A percentile compares a stretch with the other conserved stretches of the same genome.
These are phyloP conservation scores for Prionchulus punctatus DNA, from an alignment of 2,888 invertebrate species.

Conservation along the genomic window DNA sequence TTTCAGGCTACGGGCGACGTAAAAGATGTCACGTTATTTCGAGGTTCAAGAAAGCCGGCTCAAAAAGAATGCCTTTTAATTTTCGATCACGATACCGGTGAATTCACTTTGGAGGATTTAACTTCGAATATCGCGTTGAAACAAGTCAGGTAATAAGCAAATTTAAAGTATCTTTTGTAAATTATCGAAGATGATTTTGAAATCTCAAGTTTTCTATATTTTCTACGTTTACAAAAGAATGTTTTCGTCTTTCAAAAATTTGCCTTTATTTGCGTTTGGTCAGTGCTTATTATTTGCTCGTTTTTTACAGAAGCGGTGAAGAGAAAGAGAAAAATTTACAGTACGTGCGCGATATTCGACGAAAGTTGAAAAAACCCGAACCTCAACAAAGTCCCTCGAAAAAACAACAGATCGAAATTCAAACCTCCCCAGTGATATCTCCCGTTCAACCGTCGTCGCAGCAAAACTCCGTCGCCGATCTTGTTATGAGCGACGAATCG, in stretches of 20 bases:
- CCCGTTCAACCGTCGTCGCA: background rate
- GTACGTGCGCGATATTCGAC: background rate
- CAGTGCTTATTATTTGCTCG: background rate
- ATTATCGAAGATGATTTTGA: no score
- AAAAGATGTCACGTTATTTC: conserved; percentile 56
- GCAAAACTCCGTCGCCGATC: background rate
- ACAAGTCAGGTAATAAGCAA: conserved; percentile 35
- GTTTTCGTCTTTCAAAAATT: background rate
- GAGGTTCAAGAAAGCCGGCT: conserved; percentile 74
- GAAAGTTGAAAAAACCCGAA: background rate
- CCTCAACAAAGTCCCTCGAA: background rate
- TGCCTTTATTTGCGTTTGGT: background rate
- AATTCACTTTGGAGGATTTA: conserved; percentile 77
- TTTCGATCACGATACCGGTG: conserved; percentile 75
- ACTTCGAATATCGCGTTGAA: conserved; percentile 55
- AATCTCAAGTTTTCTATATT: background rate
- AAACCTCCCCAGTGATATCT: no score
- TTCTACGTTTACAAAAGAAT: background rate
- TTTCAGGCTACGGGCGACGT: conserved; percentile 14
- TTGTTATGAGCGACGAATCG: background rate
- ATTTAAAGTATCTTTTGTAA: no score
- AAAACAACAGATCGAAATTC: no score
- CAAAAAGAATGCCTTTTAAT: conserved; percentile 80
- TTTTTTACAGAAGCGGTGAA: conserved; percentile 2
- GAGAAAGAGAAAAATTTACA: background rate